Evolutionary conservation across 2,113 vertebrate species (phyloP).

Genomic region (Collichthys lucidus): DNA sequence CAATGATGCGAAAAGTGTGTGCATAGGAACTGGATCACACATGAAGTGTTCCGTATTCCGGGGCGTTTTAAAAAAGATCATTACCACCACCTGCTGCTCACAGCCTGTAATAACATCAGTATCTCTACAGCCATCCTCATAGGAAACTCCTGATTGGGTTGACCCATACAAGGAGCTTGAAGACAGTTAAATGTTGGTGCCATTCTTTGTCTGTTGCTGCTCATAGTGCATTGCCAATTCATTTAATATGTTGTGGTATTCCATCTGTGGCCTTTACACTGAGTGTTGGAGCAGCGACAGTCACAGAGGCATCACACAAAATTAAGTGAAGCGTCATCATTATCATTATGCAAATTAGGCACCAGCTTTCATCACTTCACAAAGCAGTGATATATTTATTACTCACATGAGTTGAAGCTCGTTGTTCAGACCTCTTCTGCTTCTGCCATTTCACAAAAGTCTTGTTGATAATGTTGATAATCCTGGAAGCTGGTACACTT

Average conservation of each 20-base stretch:
- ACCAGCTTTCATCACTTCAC: slow-evolving; percentile 42
- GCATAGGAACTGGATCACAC: background rate
- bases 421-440: slow-evolving; percentile 26
- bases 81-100: slow-evolving; percentile 61
- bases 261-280: slow-evolving; percentile 22
- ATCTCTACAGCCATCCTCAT: background rate
- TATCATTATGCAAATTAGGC: slow-evolving; percentile 60
- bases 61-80: slow-evolving; percentile 24
- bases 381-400: slow-evolving; percentile 36
- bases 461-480: slow-evolving; percentile 12
- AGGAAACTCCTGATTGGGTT: slow-evolving; percentile 7
- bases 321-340: slow-evolving; percentile 53
- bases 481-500: slow-evolving; percentile 2
- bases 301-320: slow-evolving; percentile 25
- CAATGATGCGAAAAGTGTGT: background rate
- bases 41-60: background rate
- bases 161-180: slow-evolving; percentile 9
- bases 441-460: slow-evolving; percentile 44
- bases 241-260: slow-evolving; percentile 27
- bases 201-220: background rate
- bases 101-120: slow-evolving; percentile 32
- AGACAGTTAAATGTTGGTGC: background rate
- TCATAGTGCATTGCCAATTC: slow-evolving; percentile 36
- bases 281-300: slow-evolving; percentile 1
- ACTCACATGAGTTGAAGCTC: slow-evolving; percentile 14